Evolutionary conservation across 2,113 vertebrate species (phyloP).

Genomic region (Vombatus ursinus): DNA sequence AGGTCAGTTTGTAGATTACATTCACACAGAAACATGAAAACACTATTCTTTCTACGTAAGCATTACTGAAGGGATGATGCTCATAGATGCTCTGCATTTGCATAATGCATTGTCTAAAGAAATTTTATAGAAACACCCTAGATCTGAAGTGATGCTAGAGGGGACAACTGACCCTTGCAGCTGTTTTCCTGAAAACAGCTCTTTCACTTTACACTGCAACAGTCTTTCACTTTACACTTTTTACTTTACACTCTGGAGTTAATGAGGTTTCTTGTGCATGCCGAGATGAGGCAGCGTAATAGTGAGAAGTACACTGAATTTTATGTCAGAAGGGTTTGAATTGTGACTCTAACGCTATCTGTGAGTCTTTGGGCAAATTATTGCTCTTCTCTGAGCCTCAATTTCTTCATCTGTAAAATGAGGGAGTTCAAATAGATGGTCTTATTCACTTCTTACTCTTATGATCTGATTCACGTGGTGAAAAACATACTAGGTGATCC

Average conservation of each 20-base stretch:
- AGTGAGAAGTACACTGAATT: not conserved
- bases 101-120: not conserved
- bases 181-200: constrained; percentile 28
- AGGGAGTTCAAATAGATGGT: not conserved
- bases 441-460: not conserved
- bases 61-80: not conserved
- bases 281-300: not conserved
- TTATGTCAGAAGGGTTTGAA: not conserved
- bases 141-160: not conserved
- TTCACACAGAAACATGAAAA: constrained; percentile 37
- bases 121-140: not conserved
- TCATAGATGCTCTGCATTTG: not conserved
- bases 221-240: constrained; percentile 24
- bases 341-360: not conserved
- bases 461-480: not conserved
- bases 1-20: constrained; percentile 11
- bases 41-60: not conserved
- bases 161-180: constrained; percentile 5
- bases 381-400: not conserved
- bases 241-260: not conserved
- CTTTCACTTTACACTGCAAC: not conserved
- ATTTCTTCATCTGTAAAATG: not conserved
- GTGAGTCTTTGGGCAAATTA: not conserved
- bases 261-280: not conserved
- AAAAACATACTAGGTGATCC: not conserved